Evolutionary conservation across 2,797 vertebrate species (phyloP).

Genomic region (Crypturellus tataupa): DNA sequence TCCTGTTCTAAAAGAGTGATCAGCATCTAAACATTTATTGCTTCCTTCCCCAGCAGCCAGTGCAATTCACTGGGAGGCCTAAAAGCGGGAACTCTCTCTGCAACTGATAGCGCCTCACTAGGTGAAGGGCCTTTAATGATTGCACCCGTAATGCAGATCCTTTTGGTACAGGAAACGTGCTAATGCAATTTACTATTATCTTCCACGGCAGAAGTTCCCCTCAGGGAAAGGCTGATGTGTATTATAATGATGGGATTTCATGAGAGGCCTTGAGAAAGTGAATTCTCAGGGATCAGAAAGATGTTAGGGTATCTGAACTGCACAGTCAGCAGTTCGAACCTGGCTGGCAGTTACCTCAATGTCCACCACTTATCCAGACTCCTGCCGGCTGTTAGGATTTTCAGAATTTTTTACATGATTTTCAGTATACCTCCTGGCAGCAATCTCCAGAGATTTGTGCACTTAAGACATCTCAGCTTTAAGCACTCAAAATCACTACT

Average conservation of each 20-base stretch:
- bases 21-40: constrained; percentile 58
- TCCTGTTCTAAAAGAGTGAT: constrained; percentile 43
- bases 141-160: not conserved
- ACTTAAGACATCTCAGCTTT: not conserved
- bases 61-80: not conserved
- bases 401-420: not conserved
- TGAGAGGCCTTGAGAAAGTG: not conserved
- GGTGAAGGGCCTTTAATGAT: constrained; percentile 22
- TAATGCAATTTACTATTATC: constrained; percentile 37
- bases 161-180: constrained; percentile 11
- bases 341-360: not conserved
- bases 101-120: not conserved
- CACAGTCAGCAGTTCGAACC: not conserved
- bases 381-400: not conserved
- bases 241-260: constrained; percentile 12
- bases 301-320: not conserved
- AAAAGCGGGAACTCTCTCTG: not conserved
- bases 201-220: constrained; percentile 52
- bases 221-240: constrained; percentile 22
- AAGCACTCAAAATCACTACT: constrained; percentile 26
- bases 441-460: not conserved
- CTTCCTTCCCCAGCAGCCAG: constrained; percentile 51
- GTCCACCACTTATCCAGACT: not conserved
- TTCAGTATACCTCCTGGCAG: constrained; percentile 27
- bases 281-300: not conserved